phyloP scores from a whole-genome alignment of 2,113 vertebrate species.

The Sula dactylatra region DNA sequence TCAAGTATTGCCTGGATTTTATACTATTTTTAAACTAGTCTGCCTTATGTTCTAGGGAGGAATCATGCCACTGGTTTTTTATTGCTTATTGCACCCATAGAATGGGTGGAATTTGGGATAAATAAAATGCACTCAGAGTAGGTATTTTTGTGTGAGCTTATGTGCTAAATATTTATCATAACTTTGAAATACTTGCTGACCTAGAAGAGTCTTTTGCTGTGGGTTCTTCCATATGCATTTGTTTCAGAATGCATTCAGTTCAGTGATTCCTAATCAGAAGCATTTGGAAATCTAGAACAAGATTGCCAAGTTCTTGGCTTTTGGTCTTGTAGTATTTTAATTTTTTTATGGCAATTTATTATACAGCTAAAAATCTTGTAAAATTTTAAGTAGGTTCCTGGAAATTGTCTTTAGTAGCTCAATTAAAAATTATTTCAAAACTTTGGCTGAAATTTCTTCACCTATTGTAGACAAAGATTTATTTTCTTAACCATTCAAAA shows the following conservation, averaged over 20 bases:
- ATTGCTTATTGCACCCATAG: not conserved
- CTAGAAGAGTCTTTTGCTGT: not conserved
- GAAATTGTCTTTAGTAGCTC: not conserved
- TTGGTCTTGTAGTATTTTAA: not conserved
- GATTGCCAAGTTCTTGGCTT: not conserved
- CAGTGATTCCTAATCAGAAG: not conserved
- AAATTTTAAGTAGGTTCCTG: not conserved
- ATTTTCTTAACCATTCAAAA: not conserved
- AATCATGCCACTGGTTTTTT: not conserved
- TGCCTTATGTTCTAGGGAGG: not conserved
- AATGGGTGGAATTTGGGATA: not conserved
- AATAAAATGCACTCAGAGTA: not conserved
- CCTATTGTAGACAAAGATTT: not conserved
- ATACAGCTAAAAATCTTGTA: not conserved
- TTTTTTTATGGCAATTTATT: not conserved
- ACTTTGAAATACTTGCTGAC: not conserved
- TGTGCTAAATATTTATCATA: not conserved
- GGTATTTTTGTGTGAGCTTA: not conserved
- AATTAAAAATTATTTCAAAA: not conserved
- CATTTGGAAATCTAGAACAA: not conserved
- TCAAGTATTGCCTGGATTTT: not conserved
- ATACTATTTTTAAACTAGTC: not conserved
- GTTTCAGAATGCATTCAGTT: not conserved
- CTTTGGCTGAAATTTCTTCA: not conserved
- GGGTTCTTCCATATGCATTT: not conserved